Conservation (phyloP, 2,888 invertebrate genomes). For the Chirona hameri region DNA sequence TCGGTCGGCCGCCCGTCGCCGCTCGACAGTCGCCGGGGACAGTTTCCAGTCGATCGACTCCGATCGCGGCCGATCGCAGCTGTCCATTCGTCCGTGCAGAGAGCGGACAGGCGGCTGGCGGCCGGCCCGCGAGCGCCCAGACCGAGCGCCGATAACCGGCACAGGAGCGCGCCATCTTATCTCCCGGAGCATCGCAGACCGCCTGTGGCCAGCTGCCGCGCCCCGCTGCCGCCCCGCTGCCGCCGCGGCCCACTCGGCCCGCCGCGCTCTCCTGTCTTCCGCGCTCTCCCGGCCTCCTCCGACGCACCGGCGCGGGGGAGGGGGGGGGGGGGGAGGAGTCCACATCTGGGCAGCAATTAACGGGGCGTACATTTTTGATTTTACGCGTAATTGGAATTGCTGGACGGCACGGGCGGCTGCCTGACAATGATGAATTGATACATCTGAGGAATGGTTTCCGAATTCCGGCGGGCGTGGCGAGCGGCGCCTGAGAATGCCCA, state of each 20-base stretch:
- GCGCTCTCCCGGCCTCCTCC: too few relatives aligned
- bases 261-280: too few relatives aligned
- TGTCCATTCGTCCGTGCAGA: neutral
- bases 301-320: neutral
- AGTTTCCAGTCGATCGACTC: neutral
- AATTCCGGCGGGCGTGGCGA: neutral
- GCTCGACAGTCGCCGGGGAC: neutral
- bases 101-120: neutral
- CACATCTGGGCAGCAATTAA: neutral
- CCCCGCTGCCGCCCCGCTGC: neutral
- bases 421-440: slow-evolving; percentile 26
- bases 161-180: neutral
- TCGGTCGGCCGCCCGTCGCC: neutral
- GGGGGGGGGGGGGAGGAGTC: neutral
- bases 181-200: neutral
- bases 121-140: neutral
- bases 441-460: neutral
- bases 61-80: neutral
- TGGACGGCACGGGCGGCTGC: neutral
- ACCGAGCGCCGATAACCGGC: neutral
- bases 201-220: neutral
- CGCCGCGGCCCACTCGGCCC: neutral
- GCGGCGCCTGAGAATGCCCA: neutral
- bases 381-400: slow-evolving; percentile 28
- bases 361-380: slow-evolving; percentile 27